phyloP scores from a whole-genome alignment of 1,140 invertebrate species.

The Mylabris phalerata region DNA sequence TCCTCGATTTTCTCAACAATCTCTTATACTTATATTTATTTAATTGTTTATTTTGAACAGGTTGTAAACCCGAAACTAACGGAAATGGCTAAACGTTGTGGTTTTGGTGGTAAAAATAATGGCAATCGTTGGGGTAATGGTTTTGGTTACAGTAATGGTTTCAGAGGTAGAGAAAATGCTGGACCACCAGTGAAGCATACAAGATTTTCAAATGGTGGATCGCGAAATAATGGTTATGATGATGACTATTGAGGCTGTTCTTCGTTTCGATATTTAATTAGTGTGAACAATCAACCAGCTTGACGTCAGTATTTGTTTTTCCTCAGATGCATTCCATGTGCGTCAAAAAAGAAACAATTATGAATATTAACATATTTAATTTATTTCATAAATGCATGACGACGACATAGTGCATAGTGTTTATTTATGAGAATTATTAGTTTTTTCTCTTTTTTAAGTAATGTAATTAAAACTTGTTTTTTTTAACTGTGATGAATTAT shows the following conservation, averaged over 20 bases:
- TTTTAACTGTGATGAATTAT: too few species aligned
- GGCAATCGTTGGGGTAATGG: conserved; percentile 23
- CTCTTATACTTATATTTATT: conserved; percentile 8
- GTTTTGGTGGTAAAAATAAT: conserved; percentile 14
- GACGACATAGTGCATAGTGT: too few species aligned
- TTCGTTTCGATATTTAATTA: neutral
- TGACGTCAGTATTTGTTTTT: conserved; percentile 9
- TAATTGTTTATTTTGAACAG: conserved; percentile 47
- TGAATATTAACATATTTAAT: too few species aligned
- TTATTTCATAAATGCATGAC: too few species aligned
- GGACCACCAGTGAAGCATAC: conserved; percentile 14
- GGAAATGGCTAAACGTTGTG: conserved; percentile 44
- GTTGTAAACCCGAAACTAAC: conserved; percentile 54
- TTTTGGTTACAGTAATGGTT: conserved; percentile 9
- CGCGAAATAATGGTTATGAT: conserved; percentile 24
- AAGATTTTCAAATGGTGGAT: conserved; percentile 23
- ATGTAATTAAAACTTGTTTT: too few species aligned
- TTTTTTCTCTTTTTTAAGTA: too few species aligned
- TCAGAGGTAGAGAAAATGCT: conserved; percentile 28
- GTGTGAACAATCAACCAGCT: conserved; percentile 5
- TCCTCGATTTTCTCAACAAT: conserved; percentile 61
- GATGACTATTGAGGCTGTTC: conserved; percentile 12
- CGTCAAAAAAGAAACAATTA: neutral
- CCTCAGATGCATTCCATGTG: conserved; percentile 13
- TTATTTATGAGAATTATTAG: too few species aligned